phyloP scores from a whole-genome alignment of 2,797 vertebrate genomes.

The Natrix natrix region DNA sequence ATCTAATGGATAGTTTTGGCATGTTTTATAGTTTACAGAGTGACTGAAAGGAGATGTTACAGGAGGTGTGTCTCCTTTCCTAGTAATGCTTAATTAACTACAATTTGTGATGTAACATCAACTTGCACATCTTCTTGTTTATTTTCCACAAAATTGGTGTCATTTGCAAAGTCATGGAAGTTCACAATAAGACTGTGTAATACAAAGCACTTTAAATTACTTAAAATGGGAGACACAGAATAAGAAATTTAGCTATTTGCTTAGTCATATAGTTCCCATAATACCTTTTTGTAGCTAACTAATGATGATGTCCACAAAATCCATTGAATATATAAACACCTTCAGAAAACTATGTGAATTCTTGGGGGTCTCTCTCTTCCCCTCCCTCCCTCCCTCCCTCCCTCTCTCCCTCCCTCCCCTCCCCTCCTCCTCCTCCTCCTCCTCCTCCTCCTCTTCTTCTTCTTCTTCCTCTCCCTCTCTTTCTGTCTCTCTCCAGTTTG shows the following conservation, averaged over 20 bases:
- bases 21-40: background rate
- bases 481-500: background rate
- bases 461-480: no score
- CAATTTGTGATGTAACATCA: background rate
- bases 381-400: no score
- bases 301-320: background rate
- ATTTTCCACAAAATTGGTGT: background rate
- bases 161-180: background rate
- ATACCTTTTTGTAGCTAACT: background rate
- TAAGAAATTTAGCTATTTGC: background rate
- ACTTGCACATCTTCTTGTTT: background rate
- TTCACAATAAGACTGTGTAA: background rate
- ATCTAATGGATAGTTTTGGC: background rate
- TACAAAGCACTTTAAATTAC: background rate
- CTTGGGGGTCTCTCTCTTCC: no score
- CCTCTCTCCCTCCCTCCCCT: no score
- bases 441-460: no score
- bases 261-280: background rate
- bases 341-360: background rate
- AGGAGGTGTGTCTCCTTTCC: background rate
- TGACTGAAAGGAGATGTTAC: background rate
- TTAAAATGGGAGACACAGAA: background rate
- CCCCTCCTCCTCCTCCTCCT: no score
- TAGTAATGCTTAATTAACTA: background rate
- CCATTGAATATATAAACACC: background rate